Conservation (phyloP, 2,113 vertebrate species). For the Odocoileus hemionus region DNA sequence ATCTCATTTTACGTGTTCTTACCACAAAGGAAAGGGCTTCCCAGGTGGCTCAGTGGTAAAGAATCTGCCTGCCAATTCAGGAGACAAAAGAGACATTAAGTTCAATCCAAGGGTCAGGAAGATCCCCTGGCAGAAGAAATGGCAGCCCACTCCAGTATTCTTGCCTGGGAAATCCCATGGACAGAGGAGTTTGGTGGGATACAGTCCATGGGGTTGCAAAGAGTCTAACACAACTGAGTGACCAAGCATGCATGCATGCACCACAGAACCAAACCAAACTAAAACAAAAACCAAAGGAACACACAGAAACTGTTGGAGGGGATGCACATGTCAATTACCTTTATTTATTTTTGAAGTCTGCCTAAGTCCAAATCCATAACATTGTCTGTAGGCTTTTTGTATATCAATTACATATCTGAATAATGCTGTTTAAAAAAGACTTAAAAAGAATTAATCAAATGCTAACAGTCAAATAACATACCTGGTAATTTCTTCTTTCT, state of each 20-base stretch:
- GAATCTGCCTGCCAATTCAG: neutral
- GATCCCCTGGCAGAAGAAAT: neutral
- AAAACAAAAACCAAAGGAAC: neutral
- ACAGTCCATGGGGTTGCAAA: neutral
- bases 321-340: neutral
- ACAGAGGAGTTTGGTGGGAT: neutral
- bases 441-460: neutral
- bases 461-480: neutral
- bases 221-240: neutral
- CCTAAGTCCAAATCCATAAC: neutral
- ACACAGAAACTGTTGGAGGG: neutral
- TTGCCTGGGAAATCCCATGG: neutral
- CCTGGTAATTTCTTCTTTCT: neutral
- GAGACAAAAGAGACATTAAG: neutral
- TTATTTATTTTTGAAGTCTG: neutral
- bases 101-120: neutral
- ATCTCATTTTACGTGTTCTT: neutral
- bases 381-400: neutral
- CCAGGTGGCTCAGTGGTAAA: neutral
- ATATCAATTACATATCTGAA: neutral
- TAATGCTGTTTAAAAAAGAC: neutral
- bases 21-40: neutral
- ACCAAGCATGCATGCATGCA: neutral
- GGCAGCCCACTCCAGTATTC: neutral
- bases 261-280: neutral